Percentiles rank a stretch among this genome's conserved stretches.
These are phyloP conservation scores for Glyphotaelius pellucidus DNA, from an alignment of 2,888 invertebrate genomes.

Conservation along the genomic window DNA sequence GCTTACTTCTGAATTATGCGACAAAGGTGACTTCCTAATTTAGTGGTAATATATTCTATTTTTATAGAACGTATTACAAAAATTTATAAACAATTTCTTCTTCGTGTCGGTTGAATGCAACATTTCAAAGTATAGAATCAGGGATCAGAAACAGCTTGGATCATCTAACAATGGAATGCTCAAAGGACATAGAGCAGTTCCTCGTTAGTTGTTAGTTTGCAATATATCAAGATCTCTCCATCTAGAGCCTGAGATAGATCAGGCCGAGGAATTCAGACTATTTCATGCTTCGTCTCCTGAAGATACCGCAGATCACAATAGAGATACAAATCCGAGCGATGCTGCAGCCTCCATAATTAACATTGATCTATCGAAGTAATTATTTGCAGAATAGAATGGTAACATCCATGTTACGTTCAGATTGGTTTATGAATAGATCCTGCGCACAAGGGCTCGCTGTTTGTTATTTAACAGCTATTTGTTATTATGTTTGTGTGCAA, in stretches of 20 bases:
- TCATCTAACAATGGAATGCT: slow-evolving; percentile 2
- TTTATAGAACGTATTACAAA: neutral
- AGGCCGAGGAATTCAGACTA: neutral
- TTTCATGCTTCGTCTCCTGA: slow-evolving; percentile 5
- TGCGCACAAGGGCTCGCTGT: neutral
- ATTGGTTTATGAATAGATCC: neutral
- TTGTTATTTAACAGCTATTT: neutral
- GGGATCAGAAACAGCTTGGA: neutral
- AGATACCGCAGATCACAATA: slow-evolving; percentile 15
- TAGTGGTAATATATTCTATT: neutral
- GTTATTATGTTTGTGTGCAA: neutral
- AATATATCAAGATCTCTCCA: slow-evolving; percentile 29
- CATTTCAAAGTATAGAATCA: neutral
- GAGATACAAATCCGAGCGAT: neutral
- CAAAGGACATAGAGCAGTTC: neutral
- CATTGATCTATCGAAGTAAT: slow-evolving; percentile 28
- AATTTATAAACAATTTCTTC: neutral
- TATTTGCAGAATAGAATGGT: slow-evolving; percentile 19
- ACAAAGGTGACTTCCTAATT: neutral
- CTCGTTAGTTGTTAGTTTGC: slow-evolving; percentile 14
- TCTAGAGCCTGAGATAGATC: slow-evolving; percentile 25
- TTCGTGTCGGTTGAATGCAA: neutral
- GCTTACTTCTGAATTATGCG: too few species aligned
- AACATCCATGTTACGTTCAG: neutral
- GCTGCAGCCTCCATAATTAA: slow-evolving; percentile 10